Evolutionary conservation across 2,113 vertebrate genomes (phyloP).

Genomic region (Coptodon rendalli): DNA sequence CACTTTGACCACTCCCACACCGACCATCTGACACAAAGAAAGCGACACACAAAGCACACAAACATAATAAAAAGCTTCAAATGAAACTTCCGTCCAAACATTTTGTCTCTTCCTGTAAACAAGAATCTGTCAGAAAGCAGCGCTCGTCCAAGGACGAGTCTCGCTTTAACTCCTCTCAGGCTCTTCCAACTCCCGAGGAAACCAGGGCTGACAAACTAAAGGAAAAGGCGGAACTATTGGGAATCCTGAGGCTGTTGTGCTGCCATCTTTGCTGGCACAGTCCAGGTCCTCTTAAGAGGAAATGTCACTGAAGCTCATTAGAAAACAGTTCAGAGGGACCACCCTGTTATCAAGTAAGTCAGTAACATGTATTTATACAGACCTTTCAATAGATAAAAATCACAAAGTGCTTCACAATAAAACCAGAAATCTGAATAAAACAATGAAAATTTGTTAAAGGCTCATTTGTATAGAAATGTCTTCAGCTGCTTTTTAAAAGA

Average conservation of each 20-base stretch:
- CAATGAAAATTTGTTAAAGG: background rate
- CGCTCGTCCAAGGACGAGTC: background rate
- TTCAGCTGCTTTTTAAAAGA: background rate
- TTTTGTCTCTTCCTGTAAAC: background rate
- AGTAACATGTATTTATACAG: background rate
- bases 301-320: background rate
- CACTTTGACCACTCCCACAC: conserved; percentile 76
- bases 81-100: background rate
- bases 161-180: background rate
- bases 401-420: background rate
- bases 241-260: background rate
- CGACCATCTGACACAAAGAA: conserved; percentile 71
- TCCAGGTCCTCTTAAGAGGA: background rate
- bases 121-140: background rate
- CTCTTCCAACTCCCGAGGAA: background rate
- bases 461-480: background rate
- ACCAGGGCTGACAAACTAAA: background rate
- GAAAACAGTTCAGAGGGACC: background rate
- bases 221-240: rapidly evolving
- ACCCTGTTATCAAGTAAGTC: background rate
- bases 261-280: rapidly evolving
- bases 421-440: background rate
- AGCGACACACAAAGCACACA: background rate
- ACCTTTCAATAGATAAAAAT: background rate
- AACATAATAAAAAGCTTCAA: background rate